These are phyloP conservation scores for Drosophila lowei DNA, from an alignment of 1,140 invertebrate genomes.

Conservation along the genomic window DNA sequence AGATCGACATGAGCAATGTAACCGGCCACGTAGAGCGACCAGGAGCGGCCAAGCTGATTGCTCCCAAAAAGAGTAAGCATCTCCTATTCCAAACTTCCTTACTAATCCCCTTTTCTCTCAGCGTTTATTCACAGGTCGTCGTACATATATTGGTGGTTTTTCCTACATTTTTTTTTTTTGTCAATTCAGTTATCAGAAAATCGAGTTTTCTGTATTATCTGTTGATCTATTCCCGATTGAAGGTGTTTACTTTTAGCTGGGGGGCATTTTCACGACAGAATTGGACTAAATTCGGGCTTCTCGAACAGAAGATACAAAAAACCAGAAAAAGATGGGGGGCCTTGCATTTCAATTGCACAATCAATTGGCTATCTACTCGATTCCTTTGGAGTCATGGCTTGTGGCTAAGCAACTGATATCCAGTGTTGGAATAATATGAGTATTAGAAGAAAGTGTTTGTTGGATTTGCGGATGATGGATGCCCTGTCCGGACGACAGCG, in stretches of 20 bases:
- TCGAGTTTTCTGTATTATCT: conserved; percentile 42
- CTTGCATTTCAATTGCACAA: too few species aligned
- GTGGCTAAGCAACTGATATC: too few species aligned
- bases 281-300: conserved; percentile 6
- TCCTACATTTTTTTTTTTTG: conserved; percentile 41
- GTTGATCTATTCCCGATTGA: conserved; percentile 29
- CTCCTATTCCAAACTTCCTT: conserved; percentile 18
- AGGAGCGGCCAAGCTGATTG: conserved; percentile 92
- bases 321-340: too few species aligned
- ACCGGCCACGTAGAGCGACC: conserved; percentile 86
- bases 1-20: conserved; percentile 84
- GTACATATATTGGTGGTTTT: conserved; percentile 61
- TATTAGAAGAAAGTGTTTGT: too few species aligned
- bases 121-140: conserved; percentile 38
- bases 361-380: too few species aligned
- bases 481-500: too few species aligned
- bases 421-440: too few species aligned
- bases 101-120: conserved; percentile 77
- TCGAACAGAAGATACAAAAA: not conserved
- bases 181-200: conserved; percentile 10
- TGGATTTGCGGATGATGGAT: too few species aligned
- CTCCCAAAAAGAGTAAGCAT: conserved; percentile 95
- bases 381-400: too few species aligned
- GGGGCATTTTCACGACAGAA: not conserved
- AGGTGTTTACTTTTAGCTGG: conserved; percentile 42